These are phyloP conservation scores for Heloderma charlesbogerti DNA, from an alignment of 2,113 vertebrate genomes.

Conservation along the genomic window DNA sequence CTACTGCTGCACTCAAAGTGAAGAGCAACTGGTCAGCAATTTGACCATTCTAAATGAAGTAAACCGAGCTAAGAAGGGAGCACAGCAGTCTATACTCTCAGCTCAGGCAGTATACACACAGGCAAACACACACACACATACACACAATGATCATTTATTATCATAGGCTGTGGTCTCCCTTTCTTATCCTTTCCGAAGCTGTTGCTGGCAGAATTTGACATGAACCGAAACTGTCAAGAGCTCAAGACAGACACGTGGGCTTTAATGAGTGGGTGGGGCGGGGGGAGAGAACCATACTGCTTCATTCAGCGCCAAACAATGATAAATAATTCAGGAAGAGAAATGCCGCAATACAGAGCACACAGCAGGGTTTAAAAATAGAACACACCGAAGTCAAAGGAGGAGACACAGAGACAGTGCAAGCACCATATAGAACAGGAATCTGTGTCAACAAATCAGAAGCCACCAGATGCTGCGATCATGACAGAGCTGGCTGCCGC, in stretches of 20 bases:
- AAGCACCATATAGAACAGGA: conserved; percentile 20
- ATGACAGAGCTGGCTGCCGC: conserved; percentile 21
- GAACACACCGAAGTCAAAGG: conserved; percentile 19
- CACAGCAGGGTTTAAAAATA: conserved; percentile 72
- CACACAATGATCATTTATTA: background rate
- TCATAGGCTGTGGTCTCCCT: conserved; percentile 23
- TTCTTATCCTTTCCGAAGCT: conserved; percentile 1
- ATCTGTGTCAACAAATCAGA: conserved; percentile 53
- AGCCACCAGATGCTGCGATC: conserved; percentile 35
- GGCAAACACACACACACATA: background rate
- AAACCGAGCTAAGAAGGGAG: background rate
- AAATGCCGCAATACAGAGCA: conserved; percentile 73
- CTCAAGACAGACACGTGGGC: conserved; percentile 71
- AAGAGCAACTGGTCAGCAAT: background rate
- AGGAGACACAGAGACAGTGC: conserved; percentile 6
- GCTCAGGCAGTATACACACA: conserved; percentile 25
- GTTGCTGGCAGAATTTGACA: conserved; percentile 50
- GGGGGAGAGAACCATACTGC: conserved; percentile 43
- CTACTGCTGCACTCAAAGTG: background rate
- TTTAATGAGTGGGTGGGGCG: conserved; percentile 53
- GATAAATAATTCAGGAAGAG: conserved; percentile 82
- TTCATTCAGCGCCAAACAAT: conserved; percentile 73
- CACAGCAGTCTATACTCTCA: conserved; percentile 30
- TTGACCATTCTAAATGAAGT: conserved; percentile 36
- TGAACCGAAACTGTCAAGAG: conserved; percentile 77